A percentile compares a stretch with the other conserved stretches of the same genome.
Evolutionary conservation across 2,113 vertebrate genomes (phyloP).

Genomic region (Calidris pugnax): DNA sequence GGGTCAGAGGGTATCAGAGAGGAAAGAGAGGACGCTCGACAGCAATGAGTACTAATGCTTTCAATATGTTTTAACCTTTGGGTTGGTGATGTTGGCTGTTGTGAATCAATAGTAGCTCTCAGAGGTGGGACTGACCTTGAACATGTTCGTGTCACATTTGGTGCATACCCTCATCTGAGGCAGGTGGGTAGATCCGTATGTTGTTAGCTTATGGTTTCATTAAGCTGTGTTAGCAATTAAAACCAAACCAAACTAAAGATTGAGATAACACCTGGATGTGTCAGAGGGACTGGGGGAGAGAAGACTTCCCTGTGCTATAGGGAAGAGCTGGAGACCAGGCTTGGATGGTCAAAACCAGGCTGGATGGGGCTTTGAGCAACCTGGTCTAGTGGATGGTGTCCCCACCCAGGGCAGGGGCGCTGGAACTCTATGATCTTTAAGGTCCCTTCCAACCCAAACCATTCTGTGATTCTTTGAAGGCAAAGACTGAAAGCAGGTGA

Average conservation of each 20-base stretch:
- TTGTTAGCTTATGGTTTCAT: not conserved
- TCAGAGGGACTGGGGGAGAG: not conserved
- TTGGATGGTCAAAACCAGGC: no score
- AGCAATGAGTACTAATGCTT: not conserved
- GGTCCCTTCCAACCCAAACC: no score
- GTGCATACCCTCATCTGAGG: not conserved
- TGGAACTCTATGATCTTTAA: no score
- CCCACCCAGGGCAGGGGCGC: no score
- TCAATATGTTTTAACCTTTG: not conserved
- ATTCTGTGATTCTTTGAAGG: not conserved
- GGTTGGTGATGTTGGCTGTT: not conserved
- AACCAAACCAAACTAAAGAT: conserved; percentile 1
- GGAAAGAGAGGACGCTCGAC: not conserved
- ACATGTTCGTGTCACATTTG: not conserved
- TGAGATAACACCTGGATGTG: not conserved
- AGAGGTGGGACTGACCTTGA: conserved; percentile 15
- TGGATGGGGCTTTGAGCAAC: no score
- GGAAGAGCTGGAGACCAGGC: not conserved
- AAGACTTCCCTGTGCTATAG: not conserved
- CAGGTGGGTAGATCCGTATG: not conserved
- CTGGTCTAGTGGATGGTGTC: no score
- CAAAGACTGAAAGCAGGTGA: not conserved
- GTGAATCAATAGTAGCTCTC: not conserved
- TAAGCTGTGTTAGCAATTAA: conserved; percentile 37
- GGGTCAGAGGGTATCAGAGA: not conserved